Conservation (phyloP, 92 coral and sea anemone genomes). For the Zoanthus sociatus region DNA sequence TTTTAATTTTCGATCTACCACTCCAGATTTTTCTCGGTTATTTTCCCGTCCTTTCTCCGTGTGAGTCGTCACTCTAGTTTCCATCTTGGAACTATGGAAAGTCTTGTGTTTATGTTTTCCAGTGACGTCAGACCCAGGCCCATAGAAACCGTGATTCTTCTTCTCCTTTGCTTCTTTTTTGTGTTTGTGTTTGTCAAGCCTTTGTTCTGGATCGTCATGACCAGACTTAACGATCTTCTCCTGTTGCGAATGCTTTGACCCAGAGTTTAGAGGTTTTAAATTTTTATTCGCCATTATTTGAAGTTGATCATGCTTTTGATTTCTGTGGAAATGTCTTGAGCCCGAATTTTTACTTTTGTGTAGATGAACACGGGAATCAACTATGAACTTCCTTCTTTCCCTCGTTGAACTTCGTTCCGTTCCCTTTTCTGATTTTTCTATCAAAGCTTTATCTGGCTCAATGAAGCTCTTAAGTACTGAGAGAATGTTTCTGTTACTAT, state of each 20-base stretch:
- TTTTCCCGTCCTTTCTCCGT: neutral
- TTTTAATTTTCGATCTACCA: neutral
- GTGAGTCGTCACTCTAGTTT: neutral
- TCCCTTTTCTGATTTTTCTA: neutral
- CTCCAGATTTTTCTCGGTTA: neutral
- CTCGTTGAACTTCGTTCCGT: neutral
- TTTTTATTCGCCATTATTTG: neutral
- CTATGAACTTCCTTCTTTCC: neutral
- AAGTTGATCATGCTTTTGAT: neutral
- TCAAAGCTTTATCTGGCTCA: slow-evolving; percentile 1
- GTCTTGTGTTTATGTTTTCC: neutral
- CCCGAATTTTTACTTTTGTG: neutral
- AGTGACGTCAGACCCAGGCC: neutral
- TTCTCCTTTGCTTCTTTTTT: neutral
- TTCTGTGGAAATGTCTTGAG: neutral
- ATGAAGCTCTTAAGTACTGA: neutral
- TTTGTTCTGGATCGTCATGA: neutral
- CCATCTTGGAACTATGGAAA: neutral
- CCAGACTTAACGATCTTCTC: neutral
- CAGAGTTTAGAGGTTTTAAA: neutral
- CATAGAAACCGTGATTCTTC: neutral
- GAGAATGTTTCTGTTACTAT: neutral
- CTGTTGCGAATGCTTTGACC: neutral
- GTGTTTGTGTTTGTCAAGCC: neutral
- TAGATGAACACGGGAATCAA: neutral